These are phyloP conservation scores for Drosophila busckii DNA, from an alignment of 1,140 invertebrate species.

Conservation along the genomic window DNA sequence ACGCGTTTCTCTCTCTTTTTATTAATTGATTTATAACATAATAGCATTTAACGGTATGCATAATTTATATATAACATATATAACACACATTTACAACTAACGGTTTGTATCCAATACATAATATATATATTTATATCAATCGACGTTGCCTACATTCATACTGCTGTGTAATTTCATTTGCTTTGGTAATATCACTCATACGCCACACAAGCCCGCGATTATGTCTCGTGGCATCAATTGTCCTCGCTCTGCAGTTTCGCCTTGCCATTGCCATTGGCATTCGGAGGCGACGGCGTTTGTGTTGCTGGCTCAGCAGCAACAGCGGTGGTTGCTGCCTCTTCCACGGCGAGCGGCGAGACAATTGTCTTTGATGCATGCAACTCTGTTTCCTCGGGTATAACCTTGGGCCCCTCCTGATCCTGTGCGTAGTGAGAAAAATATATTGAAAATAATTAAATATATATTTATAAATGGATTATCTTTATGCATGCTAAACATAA, in stretches of 20 bases:
- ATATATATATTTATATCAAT: slow-evolving; percentile 54
- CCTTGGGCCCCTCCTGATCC: slow-evolving; percentile 67
- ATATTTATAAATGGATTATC: too few relatives aligned
- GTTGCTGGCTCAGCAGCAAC: slow-evolving; percentile 7
- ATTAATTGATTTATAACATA: slow-evolving; percentile 28
- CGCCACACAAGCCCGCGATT: slow-evolving; percentile 35
- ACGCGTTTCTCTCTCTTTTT: slow-evolving; percentile 8
- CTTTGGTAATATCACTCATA: slow-evolving; percentile 68
- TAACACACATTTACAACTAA: slow-evolving; percentile 56
- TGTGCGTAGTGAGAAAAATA: slow-evolving; percentile 8
- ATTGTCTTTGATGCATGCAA: slow-evolving; percentile 62
- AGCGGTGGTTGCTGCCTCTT: slow-evolving; percentile 19
- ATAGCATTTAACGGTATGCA: slow-evolving; percentile 39
- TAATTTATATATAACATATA: slow-evolving; percentile 53
- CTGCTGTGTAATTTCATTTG: slow-evolving; percentile 23
- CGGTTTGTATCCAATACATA: slow-evolving; percentile 45
- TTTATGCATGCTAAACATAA: too few relatives aligned
- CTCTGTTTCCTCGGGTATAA: slow-evolving; percentile 77
- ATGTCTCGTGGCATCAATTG: slow-evolving; percentile 39
- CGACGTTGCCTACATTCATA: slow-evolving; percentile 1
- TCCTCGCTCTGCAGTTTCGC: slow-evolving; percentile 45
- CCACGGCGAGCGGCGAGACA: slow-evolving; percentile 32
- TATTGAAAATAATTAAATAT: not conserved
- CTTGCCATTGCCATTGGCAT: slow-evolving; percentile 55
- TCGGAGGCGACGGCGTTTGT: slow-evolving; percentile 17